A percentile compares a stretch with the other conserved stretches of the same genome.
These are phyloP conservation scores for Sarcophaga rosellei DNA, from an alignment of 2,888 invertebrate species.

Conservation along the genomic window DNA sequence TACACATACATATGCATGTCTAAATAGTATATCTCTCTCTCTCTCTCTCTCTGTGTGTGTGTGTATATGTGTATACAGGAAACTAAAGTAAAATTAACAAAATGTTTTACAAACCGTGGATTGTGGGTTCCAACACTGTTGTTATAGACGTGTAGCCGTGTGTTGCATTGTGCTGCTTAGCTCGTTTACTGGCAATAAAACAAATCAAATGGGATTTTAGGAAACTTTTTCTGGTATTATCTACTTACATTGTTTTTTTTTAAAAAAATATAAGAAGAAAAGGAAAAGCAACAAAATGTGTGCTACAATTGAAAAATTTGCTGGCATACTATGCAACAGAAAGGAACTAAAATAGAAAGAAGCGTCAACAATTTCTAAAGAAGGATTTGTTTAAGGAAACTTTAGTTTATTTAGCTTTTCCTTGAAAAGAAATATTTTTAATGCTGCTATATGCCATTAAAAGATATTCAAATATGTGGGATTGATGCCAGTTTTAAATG, in stretches of 20 bases:
- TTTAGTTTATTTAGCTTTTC: too few relatives aligned
- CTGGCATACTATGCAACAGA: constrained; percentile 3
- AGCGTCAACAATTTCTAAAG: not conserved
- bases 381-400: not conserved
- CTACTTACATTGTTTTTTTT: constrained; percentile 43
- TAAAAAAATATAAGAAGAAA: not conserved
- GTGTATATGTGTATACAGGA: constrained; percentile 44
- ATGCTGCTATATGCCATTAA: too few relatives aligned
- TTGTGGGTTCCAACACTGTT: constrained; percentile 63
- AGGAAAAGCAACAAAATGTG: constrained; percentile 3
- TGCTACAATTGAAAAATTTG: constrained; percentile 24
- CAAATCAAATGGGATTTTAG: constrained; percentile 66
- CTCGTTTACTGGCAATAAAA: constrained; percentile 52
- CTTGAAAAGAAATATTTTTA: too few relatives aligned
- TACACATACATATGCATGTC: not conserved
- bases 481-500: too few relatives aligned
- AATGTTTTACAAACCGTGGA: constrained; percentile 69
- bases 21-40: too few relatives aligned
- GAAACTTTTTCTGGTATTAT: constrained; percentile 54
- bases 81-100: constrained; percentile 69
- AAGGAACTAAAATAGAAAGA: not conserved
- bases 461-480: too few relatives aligned
- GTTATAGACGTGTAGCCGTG: not conserved
- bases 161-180: constrained; percentile 6
- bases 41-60: not conserved